Percentiles rank a stretch among this genome's conserved stretches.
phyloP scores from a whole-genome alignment of 2,888 invertebrate genomes.

The Melolontha melolontha region DNA sequence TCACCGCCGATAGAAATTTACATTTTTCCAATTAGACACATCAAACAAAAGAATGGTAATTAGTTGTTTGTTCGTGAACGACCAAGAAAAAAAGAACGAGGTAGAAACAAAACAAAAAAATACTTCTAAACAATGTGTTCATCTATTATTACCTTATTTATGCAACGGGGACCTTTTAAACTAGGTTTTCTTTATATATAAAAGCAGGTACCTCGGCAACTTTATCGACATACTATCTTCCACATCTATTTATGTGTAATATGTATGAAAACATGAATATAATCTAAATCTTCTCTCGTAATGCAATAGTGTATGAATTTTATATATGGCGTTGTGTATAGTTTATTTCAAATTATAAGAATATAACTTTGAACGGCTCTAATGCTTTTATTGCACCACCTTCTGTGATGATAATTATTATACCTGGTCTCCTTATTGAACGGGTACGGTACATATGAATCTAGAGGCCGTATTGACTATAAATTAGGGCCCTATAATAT shows the following conservation, averaged over 20 bases:
- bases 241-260: slow-evolving; percentile 18
- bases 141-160: slow-evolving; percentile 24
- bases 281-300: slow-evolving; percentile 19
- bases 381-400: too few species aligned
- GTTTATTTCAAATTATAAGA: too few species aligned
- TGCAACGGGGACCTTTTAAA: slow-evolving; percentile 11
- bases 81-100: background rate
- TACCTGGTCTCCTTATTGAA: too few species aligned
- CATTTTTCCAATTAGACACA: slow-evolving; percentile 37
- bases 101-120: slow-evolving; percentile 6
- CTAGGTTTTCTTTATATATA: background rate
- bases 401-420: too few species aligned
- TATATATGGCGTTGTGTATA: background rate
- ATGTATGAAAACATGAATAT: slow-evolving; percentile 26
- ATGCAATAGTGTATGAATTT: slow-evolving; percentile 12
- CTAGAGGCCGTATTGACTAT: too few species aligned
- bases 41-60: slow-evolving; percentile 29
- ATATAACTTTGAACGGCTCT: too few species aligned
- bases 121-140: slow-evolving; percentile 15
- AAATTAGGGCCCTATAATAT: too few species aligned
- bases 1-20: slow-evolving; percentile 13
- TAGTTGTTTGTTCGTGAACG: slow-evolving; percentile 12
- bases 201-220: slow-evolving; percentile 3
- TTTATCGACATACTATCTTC: slow-evolving; percentile 23
- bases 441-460: too few species aligned